phyloP scores from a whole-genome alignment of 1,140 invertebrate genomes.

The Triops longicaudatus region DNA sequence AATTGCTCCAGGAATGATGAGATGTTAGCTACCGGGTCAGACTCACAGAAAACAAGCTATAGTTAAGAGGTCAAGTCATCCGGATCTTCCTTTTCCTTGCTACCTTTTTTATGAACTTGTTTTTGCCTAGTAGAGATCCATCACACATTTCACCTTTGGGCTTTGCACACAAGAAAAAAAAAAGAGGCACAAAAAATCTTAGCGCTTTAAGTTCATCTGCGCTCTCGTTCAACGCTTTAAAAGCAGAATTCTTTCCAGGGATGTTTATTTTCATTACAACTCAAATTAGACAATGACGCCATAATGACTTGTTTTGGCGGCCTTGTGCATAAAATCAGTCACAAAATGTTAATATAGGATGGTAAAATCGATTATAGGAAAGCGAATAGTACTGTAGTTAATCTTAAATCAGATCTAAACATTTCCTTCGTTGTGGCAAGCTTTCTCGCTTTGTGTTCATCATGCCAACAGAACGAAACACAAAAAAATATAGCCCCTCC shows the following conservation, averaged over 20 bases:
- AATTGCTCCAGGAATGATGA: neutral
- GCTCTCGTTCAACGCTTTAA: too few relatives aligned
- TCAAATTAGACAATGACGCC: too few relatives aligned
- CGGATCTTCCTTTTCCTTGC: neutral
- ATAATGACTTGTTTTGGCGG: too few relatives aligned
- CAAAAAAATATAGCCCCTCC: neutral
- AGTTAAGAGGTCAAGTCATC: conserved; percentile 11
- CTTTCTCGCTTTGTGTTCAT: conserved; percentile 3
- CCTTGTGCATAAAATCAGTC: too few relatives aligned
- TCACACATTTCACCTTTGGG: too few relatives aligned
- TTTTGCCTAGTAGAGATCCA: too few relatives aligned
- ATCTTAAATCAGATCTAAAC: neutral
- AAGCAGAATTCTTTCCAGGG: too few relatives aligned
- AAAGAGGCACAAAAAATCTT: too few relatives aligned
- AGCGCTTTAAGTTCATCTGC: too few relatives aligned
- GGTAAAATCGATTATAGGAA: neutral
- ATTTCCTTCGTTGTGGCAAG: neutral
- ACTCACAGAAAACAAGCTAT: neutral
- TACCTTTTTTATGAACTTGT: neutral
- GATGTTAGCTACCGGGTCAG: neutral
- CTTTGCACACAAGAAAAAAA: too few relatives aligned
- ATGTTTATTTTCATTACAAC: too few relatives aligned
- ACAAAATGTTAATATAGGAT: neutral
- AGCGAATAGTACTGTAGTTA: neutral
- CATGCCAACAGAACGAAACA: neutral